phyloP scores from a whole-genome alignment of 2,888 invertebrate species.

The Morpho deidamia region DNA sequence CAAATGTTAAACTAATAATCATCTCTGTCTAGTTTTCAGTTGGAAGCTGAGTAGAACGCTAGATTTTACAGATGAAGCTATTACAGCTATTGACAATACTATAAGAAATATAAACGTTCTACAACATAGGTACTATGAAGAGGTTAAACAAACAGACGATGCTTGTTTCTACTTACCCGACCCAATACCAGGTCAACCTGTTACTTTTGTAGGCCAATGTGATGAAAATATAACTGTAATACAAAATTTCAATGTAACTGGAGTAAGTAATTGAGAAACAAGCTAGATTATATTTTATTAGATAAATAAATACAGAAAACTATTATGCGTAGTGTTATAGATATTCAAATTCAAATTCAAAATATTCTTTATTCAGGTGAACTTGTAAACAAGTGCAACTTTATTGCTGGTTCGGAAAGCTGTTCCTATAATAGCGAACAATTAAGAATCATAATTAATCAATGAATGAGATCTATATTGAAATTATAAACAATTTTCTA shows the following conservation, averaged over 20 bases:
- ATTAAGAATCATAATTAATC: no score
- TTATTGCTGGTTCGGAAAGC: no score
- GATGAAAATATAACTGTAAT: constrained; percentile 42
- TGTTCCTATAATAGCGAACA: no score
- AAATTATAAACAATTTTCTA: no score
- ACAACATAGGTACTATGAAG: constrained; percentile 44
- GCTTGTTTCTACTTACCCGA: constrained; percentile 58
- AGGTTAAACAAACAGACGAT: constrained; percentile 38
- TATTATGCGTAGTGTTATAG: no score
- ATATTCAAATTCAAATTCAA: no score
- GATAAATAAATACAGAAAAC: no score
- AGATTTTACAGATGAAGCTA: constrained; percentile 31
- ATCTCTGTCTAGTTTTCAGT: constrained; percentile 48
- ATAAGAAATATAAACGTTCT: constrained; percentile 41
- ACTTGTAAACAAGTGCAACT: no score
- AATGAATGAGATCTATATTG: no score
- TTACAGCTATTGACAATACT: constrained; percentile 4
- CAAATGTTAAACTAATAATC: not conserved
- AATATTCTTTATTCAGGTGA: no score
- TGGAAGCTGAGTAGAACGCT: constrained; percentile 59
- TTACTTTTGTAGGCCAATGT: constrained; percentile 52
- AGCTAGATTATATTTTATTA: not conserved
- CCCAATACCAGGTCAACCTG: constrained; percentile 40
- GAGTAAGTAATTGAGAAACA: constrained; percentile 36
- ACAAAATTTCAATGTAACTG: constrained; percentile 39